Evolutionary conservation across 1,140 invertebrate species (phyloP), one percentile per base, ranked within the genome.

Genomic region (Nylanderia fulva): DNA sequence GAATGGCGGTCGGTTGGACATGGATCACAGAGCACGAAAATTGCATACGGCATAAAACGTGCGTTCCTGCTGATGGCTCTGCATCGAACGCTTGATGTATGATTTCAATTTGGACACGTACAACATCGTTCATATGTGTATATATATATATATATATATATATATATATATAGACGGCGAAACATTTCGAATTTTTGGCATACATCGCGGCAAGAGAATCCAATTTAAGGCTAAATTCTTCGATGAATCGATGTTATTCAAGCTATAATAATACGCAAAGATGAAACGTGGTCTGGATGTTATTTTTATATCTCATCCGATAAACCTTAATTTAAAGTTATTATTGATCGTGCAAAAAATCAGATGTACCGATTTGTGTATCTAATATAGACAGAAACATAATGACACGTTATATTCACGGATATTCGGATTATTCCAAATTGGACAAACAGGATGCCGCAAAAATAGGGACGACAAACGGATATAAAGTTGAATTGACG

Each of bases 11-110:
- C 80, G 85, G 72, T 84, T 89, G 89, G 91, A 88, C 77, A 82
- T 63, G 79, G 84, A 80, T 90, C 64, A 79, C 79, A 58, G 58
- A 72, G 13, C 84, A 90, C 85, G 88, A 91, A 86, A 88, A 86
- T 90, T 87, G 84, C 39, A 58, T 77, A 82, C 72, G 86, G 61
- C 61, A 71, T 68, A 85, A 80, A 79, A 87, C 56, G 63, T 54
- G 69, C 69, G 74, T 60, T 77, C 39, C 56, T 13, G 61, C 39
- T 76, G 60, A 66, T 72, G 58, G 85, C 84, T 85, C 63, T 84
- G 86, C 85, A 80, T 85, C 82, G 68, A 80, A 69, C 84, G 63
- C 84, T 61, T 80, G 42, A 61, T 82, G 84, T 83, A 89, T 88
- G 86, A 82, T 58, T 71, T 74, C 63, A 63, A 85, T 82, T 71